Conservation (phyloP, 2,888 invertebrate species). For the Cosmopolites sordidus region DNA sequence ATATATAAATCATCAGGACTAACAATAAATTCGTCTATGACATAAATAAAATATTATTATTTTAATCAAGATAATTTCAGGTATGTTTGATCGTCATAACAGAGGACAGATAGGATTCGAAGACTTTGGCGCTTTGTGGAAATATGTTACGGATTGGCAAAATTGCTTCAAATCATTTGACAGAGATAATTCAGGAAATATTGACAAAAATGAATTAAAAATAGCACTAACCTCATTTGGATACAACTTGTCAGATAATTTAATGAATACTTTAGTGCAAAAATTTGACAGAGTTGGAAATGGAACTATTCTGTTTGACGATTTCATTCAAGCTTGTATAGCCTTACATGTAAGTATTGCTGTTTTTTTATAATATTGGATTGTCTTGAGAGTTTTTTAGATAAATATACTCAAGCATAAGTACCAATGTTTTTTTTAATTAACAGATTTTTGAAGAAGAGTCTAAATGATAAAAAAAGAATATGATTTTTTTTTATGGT, state of each 20-base stretch:
- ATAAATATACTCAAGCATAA: no score
- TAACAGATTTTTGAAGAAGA: constrained; percentile 14
- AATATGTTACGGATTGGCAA: constrained; percentile 98
- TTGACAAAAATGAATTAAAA: constrained; percentile 86
- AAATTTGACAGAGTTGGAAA: constrained; percentile 91
- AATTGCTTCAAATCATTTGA: constrained; percentile 93
- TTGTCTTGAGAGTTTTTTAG: no score
- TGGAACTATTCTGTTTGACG: constrained; percentile 92
- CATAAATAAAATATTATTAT: no score
- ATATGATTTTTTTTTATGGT: constrained; percentile 39
- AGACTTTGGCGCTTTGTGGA: constrained; percentile 95
- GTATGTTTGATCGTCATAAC: constrained; percentile 91
- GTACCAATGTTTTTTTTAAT: not conserved
- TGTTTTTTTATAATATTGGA: no score
- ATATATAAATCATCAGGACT: no score
- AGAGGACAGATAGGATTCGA: constrained; percentile 89
- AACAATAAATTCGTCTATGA: no score
- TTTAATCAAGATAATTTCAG: constrained; percentile 43
- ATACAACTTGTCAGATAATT: constrained; percentile 76
- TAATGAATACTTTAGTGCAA: constrained; percentile 74
- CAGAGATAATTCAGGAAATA: constrained; percentile 86
- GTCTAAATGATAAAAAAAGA: no score
- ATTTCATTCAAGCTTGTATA: constrained; percentile 96
- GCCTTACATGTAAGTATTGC: constrained; percentile 77
- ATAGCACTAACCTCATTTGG: constrained; percentile 91